Percentiles rank a stretch among this genome's conserved stretches.
Evolutionary conservation across 2,113 vertebrate genomes (phyloP).

Genomic region (Morone saxatilis): DNA sequence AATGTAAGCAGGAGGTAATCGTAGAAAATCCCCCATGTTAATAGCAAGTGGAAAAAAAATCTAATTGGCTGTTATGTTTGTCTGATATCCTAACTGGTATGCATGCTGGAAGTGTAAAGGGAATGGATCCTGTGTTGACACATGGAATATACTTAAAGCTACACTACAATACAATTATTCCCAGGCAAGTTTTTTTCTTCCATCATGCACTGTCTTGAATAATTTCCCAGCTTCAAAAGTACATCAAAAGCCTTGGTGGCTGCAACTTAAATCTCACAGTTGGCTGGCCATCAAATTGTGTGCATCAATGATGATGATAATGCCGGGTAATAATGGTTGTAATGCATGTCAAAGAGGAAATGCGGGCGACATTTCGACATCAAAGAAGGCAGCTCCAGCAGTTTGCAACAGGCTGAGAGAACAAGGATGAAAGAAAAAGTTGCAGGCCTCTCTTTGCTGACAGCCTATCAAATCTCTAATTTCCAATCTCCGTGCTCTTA

Average conservation of each 20-base stretch:
- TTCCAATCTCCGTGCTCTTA: constrained; percentile 22
- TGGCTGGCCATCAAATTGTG: constrained; percentile 54
- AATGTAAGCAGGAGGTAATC: constrained; percentile 56
- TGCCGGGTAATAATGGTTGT: constrained; percentile 42
- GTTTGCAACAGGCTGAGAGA: constrained; percentile 33
- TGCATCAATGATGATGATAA: constrained; percentile 50
- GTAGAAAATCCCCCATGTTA: constrained; percentile 50
- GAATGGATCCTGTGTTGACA: constrained; percentile 51
- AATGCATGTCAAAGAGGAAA: constrained; percentile 52
- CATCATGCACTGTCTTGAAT: background rate
- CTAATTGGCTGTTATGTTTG: constrained; percentile 48
- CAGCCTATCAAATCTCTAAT: constrained; percentile 12
- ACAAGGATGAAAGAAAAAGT: constrained; percentile 42
- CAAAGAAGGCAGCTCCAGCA: constrained; percentile 44
- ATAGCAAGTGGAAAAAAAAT: constrained; percentile 31
- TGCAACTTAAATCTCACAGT: constrained; percentile 46
- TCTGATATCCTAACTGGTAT: constrained; percentile 50
- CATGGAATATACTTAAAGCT: constrained; percentile 34
- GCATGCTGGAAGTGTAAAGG: constrained; percentile 40
- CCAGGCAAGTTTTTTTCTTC: background rate
- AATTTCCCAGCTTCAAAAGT: constrained; percentile 48
- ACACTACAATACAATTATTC: constrained; percentile 31
- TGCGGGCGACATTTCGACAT: constrained; percentile 39
- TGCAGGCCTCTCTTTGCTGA: constrained; percentile 17
- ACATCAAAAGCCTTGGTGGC: constrained; percentile 36